These are phyloP conservation scores for Diuraphis noxia DNA, from an alignment of 1,140 invertebrate genomes.

Conservation along the genomic window DNA sequence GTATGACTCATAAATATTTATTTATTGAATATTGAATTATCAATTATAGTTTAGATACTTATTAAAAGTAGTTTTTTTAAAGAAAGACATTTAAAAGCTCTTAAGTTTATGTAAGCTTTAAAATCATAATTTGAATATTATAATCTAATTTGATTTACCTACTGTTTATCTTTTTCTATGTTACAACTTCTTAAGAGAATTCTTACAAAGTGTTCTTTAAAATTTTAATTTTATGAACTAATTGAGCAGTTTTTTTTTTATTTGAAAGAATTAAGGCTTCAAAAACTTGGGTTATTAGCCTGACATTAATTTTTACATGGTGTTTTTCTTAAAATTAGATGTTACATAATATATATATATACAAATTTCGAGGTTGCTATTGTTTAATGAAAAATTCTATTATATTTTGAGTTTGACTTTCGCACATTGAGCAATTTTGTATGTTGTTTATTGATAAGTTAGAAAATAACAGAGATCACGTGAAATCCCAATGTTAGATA, in stretches of 20 bases:
- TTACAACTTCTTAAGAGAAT: no score
- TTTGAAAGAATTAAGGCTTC: no score
- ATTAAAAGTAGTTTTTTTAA: not conserved
- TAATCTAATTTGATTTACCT: not conserved
- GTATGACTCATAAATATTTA: not conserved
- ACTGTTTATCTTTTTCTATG: no score
- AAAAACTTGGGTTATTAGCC: no score
- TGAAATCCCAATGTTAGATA: not conserved
- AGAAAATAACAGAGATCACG: not conserved
- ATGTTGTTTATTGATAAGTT: not conserved
- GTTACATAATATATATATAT: no score
- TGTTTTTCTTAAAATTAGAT: no score
- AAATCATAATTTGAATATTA: not conserved
- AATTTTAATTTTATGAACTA: not conserved
- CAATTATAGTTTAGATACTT: not conserved
- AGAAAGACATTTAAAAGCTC: not conserved
- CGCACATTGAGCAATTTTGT: no score
- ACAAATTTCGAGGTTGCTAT: no score
- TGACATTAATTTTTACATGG: no score
- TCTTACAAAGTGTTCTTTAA: not conserved
- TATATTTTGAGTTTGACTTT: no score
- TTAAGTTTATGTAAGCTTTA: not conserved
- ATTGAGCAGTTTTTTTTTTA: no score
- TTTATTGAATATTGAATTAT: not conserved
- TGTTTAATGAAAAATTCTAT: no score